Conservation (phyloP, 2,888 invertebrate genomes). For the Harpagoxenus sublaevis region DNA sequence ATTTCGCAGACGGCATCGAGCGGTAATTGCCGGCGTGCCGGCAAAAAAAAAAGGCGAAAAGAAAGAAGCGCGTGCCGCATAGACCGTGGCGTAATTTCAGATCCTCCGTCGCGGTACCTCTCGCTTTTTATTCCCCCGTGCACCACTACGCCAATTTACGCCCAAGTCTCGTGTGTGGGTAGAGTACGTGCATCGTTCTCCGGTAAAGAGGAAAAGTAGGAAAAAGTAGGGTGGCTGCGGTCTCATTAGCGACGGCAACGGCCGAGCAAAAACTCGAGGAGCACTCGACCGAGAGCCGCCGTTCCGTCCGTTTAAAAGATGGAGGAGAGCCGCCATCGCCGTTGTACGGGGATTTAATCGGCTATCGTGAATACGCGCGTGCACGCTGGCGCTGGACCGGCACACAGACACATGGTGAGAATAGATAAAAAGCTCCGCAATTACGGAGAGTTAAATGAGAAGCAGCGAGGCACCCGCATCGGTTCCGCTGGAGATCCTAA, state of each 20-base stretch:
- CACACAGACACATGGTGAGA: background rate
- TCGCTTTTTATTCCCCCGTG: slow-evolving; percentile 49
- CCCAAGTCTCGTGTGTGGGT: slow-evolving; percentile 35
- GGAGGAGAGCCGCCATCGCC: slow-evolving; percentile 17
- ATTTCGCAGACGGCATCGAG: slow-evolving; percentile 62
- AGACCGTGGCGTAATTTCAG: slow-evolving; percentile 60
- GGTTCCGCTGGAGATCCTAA: slow-evolving; percentile 37
- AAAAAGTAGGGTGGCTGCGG: slow-evolving; percentile 47
- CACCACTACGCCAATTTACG: slow-evolving; percentile 14
- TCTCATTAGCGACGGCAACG: slow-evolving; percentile 65
- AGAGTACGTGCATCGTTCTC: slow-evolving; percentile 23
- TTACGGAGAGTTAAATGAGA: slow-evolving; percentile 53
- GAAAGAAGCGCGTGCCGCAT: slow-evolving; percentile 57
- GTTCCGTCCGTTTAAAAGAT: slow-evolving; percentile 52
- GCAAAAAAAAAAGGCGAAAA: background rate
- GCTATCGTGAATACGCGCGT: slow-evolving; percentile 53
- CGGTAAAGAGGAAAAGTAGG: slow-evolving; percentile 38
- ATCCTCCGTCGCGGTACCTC: slow-evolving; percentile 17
- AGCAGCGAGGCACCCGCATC: slow-evolving; percentile 29
- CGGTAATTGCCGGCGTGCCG: slow-evolving; percentile 55
- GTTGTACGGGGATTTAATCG: slow-evolving; percentile 56
- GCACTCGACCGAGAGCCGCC: slow-evolving; percentile 51
- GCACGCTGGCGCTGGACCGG: background rate
- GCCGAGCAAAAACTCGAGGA: slow-evolving; percentile 55
- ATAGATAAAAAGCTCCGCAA: slow-evolving; percentile 38